phyloP scores from a whole-genome alignment of 1,140 invertebrate genomes.

The Aphelenchoides besseyi region DNA sequence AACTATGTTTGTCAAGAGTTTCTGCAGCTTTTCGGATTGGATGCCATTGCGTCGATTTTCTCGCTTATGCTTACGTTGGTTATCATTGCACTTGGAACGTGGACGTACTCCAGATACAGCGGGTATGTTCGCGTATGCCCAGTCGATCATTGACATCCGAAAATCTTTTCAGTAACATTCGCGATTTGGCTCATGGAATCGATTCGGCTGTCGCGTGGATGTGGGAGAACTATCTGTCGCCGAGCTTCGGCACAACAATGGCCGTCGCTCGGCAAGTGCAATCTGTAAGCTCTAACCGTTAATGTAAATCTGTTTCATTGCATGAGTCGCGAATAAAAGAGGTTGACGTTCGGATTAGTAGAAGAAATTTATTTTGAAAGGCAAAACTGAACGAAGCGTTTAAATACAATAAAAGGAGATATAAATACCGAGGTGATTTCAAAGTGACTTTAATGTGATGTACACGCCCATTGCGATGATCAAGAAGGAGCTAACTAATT shows the following conservation, averaged over 20 bases:
- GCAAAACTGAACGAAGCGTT: no score
- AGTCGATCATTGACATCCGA: no score
- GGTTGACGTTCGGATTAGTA: no score
- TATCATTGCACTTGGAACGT: conserved; percentile 46
- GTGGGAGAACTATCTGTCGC: conserved; percentile 42
- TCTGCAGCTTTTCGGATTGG: conserved; percentile 57
- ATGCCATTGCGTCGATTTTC: conserved; percentile 54
- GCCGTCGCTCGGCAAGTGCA: conserved; percentile 11
- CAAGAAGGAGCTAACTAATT: no score
- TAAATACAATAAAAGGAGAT: no score
- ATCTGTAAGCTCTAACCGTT: no score
- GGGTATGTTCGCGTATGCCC: conserved; percentile 50
- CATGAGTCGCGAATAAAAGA: no score
- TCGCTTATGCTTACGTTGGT: conserved; percentile 51
- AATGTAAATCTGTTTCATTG: no score
- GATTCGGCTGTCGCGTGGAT: conserved; percentile 40
- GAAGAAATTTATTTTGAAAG: no score
- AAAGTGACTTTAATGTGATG: no score
- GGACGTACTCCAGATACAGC: conserved; percentile 59
- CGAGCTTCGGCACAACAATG: not conserved
- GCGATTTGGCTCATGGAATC: conserved; percentile 14
- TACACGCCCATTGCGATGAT: no score
- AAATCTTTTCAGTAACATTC: conserved; percentile 18
- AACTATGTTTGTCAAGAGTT: conserved; percentile 61
- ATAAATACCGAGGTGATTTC: no score